phyloP scores from a whole-genome alignment of 2,113 vertebrate species.

The Muntiacus muntjak region DNA sequence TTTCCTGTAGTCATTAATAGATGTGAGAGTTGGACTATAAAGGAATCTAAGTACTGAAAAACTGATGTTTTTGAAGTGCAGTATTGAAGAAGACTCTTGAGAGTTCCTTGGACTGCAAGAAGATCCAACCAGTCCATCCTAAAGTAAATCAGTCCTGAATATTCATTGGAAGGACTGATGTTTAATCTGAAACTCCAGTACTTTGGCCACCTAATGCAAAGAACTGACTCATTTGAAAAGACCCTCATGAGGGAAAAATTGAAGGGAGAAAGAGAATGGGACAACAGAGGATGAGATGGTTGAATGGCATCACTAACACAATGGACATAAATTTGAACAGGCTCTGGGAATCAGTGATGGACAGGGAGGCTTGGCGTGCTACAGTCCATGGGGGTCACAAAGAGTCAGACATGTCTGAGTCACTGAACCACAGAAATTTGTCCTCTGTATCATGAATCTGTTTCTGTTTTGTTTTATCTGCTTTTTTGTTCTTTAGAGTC shows the following conservation, averaged over 20 bases:
- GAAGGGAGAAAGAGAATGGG: background rate
- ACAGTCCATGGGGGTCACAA: background rate
- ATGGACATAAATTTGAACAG: background rate
- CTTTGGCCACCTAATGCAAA: background rate
- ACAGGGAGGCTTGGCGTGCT: background rate
- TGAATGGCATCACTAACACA: background rate
- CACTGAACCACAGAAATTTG: background rate
- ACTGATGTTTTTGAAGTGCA: background rate
- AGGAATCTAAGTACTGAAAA: background rate
- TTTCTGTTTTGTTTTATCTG: background rate
- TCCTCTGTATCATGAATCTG: background rate
- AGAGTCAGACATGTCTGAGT: background rate
- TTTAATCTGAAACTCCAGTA: background rate
- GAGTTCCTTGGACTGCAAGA: background rate
- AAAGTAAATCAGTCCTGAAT: background rate
- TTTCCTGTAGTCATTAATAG: background rate
- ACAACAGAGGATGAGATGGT: background rate
- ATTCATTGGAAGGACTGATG: background rate
- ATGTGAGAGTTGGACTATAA: background rate
- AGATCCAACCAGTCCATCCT: background rate
- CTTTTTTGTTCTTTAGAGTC: background rate
- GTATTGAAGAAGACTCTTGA: background rate
- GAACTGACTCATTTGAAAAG: background rate
- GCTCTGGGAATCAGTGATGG: background rate
- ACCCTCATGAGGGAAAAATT: background rate